Conservation (phyloP, 1,140 invertebrate genomes). For the Drosophila mayri region DNA sequence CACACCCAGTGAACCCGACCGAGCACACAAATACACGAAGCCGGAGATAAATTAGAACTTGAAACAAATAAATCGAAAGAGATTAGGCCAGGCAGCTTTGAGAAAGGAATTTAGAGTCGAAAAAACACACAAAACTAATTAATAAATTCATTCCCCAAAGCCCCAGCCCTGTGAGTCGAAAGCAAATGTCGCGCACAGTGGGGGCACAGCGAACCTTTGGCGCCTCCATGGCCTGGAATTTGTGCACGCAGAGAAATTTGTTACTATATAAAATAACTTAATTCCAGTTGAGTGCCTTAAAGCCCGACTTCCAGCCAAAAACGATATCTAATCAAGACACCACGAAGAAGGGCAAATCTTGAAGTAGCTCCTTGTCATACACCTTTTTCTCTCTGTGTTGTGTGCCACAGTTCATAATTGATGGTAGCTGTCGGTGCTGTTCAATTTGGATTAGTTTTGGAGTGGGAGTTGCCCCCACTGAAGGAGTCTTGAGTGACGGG, state of each 20-base stretch:
- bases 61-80: slow-evolving; percentile 76
- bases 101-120: slow-evolving; percentile 53
- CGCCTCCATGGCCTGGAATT: slow-evolving; percentile 49
- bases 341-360: background rate
- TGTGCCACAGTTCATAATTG: slow-evolving; percentile 41
- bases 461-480: slow-evolving; percentile 9
- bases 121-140: slow-evolving; percentile 68
- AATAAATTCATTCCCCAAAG: slow-evolving; percentile 54
- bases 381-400: background rate
- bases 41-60: slow-evolving; percentile 78
- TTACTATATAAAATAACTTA: background rate
- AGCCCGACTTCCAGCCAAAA: background rate
- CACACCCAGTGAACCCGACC: slow-evolving; percentile 19
- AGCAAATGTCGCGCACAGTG: slow-evolving; percentile 70
- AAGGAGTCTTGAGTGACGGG: slow-evolving; percentile 61
- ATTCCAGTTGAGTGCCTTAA: background rate
- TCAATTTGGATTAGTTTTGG: slow-evolving; percentile 16
- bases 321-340: background rate
- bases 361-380: background rate
- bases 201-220: slow-evolving; percentile 46
- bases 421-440: slow-evolving; percentile 44
- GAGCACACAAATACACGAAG: slow-evolving; percentile 7
- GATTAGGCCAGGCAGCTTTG: slow-evolving; percentile 52
- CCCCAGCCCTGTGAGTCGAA: slow-evolving; percentile 7
- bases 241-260: slow-evolving; percentile 4